phyloP scores from a whole-genome alignment of 2,888 invertebrate species.

The Aradus depressus region DNA sequence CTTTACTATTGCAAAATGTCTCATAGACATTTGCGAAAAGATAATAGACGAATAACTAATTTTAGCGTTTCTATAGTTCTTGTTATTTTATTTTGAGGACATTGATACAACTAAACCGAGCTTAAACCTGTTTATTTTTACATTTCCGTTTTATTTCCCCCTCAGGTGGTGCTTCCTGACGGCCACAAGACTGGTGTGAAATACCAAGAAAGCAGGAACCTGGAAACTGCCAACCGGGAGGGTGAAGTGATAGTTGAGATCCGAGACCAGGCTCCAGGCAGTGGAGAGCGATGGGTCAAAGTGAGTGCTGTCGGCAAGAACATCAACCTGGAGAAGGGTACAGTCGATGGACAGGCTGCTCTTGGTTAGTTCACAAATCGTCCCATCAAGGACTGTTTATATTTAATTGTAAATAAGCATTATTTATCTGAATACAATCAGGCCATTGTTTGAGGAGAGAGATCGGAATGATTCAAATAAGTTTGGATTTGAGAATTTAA shows the following conservation, averaged over 20 bases:
- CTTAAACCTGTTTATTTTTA: not conserved
- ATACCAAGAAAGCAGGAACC: conserved; percentile 34
- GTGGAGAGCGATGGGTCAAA: conserved; percentile 20
- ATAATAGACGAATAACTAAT: not conserved
- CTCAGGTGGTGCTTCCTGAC: conserved; percentile 39
- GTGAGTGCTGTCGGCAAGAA: conserved; percentile 29
- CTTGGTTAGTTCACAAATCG: conserved; percentile 33
- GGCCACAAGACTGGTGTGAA: conserved; percentile 38
- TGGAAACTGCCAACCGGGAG: conserved; percentile 28
- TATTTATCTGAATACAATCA: too few relatives aligned
- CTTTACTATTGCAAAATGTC: too few relatives aligned
- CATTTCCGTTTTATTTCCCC: not conserved
- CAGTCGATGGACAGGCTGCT: conserved; percentile 38
- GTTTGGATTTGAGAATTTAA: too few relatives aligned
- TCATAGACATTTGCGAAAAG: too few relatives aligned
- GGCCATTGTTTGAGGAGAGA: too few relatives aligned
- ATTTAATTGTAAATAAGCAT: too few relatives aligned
- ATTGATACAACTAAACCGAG: not conserved
- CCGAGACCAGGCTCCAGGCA: conserved; percentile 22
- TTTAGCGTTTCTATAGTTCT: not conserved
- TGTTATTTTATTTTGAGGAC: not conserved
- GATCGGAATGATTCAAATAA: too few relatives aligned
- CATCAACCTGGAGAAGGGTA: conserved; percentile 37
- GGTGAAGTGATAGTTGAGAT: conserved; percentile 30
- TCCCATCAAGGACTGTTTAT: too few relatives aligned